phyloP scores from a whole-genome alignment of 2,888 invertebrate genomes.

The Drosophila maculinotata region DNA sequence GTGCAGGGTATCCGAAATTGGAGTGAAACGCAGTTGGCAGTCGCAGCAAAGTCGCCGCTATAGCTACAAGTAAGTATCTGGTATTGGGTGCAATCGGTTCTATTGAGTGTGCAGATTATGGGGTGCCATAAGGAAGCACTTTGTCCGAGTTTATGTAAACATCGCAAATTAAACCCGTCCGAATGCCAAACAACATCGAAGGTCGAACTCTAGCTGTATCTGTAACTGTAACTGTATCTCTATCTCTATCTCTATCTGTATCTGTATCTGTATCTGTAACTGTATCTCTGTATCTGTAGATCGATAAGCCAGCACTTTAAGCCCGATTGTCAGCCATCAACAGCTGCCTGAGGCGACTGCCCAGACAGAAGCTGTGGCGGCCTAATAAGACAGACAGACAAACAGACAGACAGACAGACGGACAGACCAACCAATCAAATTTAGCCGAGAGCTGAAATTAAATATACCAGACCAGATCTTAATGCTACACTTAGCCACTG shows the following conservation, averaged over 20 bases:
- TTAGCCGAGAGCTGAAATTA: slow-evolving; percentile 10
- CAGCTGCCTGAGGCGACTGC: too few relatives aligned
- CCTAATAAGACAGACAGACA: slow-evolving; percentile 45
- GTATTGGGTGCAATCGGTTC: slow-evolving; percentile 54
- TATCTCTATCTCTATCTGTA: neutral
- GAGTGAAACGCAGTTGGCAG: slow-evolving; percentile 15
- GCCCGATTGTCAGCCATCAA: slow-evolving; percentile 11
- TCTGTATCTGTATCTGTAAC: slow-evolving; percentile 11
- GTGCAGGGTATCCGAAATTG: slow-evolving; percentile 15
- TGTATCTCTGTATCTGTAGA: slow-evolving; percentile 17
- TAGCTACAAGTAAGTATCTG: slow-evolving; percentile 34
- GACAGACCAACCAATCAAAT: slow-evolving; percentile 20
- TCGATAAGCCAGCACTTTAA: slow-evolving; percentile 21
- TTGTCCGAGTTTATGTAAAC: slow-evolving; percentile 71
- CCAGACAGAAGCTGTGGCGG: slow-evolving; percentile 40
- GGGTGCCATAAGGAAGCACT: slow-evolving; percentile 66
- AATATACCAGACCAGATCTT: slow-evolving; percentile 15
- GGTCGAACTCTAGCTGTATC: slow-evolving; percentile 17
- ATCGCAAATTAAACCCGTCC: slow-evolving; percentile 43
- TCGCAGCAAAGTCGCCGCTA: neutral
- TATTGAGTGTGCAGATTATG: slow-evolving; percentile 64
- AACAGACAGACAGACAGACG: too few relatives aligned
- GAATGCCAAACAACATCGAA: slow-evolving; percentile 24
- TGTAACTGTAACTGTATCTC: neutral
- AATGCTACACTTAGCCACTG: slow-evolving; percentile 44